Evolutionary conservation across 2,797 vertebrate genomes (phyloP).

Genomic region (Potorous gilbertii): DNA sequence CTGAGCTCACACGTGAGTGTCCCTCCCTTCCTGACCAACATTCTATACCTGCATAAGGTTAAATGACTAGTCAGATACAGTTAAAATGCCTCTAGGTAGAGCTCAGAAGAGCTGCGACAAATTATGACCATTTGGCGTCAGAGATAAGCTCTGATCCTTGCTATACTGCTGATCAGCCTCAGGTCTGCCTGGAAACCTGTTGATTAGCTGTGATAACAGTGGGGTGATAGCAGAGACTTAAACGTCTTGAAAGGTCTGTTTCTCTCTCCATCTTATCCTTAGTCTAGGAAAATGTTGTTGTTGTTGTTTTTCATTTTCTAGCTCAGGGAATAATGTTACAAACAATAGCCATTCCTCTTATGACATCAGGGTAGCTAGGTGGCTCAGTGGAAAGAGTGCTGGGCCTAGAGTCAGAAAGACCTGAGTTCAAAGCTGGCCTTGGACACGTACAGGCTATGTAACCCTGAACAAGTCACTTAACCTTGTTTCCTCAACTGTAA

Average conservation of each 20-base stretch:
- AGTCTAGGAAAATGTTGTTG: not conserved
- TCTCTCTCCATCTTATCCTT: not conserved
- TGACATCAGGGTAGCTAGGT: not conserved
- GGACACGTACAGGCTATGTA: not conserved
- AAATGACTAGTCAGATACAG: not conserved
- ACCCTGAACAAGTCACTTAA: not conserved
- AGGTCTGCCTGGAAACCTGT: not conserved
- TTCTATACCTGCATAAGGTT: not conserved
- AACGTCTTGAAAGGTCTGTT: not conserved
- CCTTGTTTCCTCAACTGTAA: not conserved
- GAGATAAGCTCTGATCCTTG: not conserved
- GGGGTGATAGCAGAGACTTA: not conserved
- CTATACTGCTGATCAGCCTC: not conserved
- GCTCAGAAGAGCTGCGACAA: not conserved
- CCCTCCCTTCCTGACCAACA: not conserved
- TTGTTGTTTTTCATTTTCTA: not conserved
- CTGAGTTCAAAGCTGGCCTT: not conserved
- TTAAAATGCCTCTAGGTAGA: not conserved
- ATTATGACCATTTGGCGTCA: not conserved
- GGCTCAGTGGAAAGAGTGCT: not conserved
- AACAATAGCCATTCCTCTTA: not conserved
- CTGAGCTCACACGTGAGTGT: conserved; percentile 88
- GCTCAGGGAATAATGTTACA: not conserved
- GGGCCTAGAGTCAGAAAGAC: not conserved
- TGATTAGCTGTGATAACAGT: not conserved